Evolutionary conservation across 1,140 invertebrate genomes (phyloP), one percentile per base, ranked within the genome.

Genomic region (Cecropterus lyciades): DNA sequence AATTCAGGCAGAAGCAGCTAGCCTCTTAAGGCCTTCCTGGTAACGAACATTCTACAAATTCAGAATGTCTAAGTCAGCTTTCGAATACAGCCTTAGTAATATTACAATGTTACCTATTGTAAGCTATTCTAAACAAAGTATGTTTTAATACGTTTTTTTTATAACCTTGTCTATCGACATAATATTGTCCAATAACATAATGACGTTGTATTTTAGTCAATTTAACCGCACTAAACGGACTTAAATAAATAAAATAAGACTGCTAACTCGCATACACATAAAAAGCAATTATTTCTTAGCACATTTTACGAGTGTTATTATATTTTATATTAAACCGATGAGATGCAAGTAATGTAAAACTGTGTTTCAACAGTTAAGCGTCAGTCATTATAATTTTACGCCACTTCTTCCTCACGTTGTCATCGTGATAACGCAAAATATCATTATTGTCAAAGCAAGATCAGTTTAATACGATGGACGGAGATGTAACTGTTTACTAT

Each of bases 401-500:
- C 55, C 42, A 57, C 20, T 45, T 57, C 40, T 45, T 45, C 17
- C 20, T 14, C 42, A 15, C 37, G 53, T 14, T 24, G 40, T 14
- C 55, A 57, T 57, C 55, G 16, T 57, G 55, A 57, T 57, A 30
- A 30, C 15, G 40, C 55, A 57, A 57, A 57, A 45, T 57, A 57
- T 45, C 15, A 45, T 57, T 13, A 45, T 45, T 57, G 55, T 45
- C 55, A 57, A 52, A 57, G 55, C 55, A 30, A 45, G 55, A 57
- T 57, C 40, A 33, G 40, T 57, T 45, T 45, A 24, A 45, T 30
- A 45, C 43, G 40, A 57, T 57, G 20, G 40, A 57, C 43, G 33
- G n/a, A n/a, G 53, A 14, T 57, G 45, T 57, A 57, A 57, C 55
- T 45, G 55, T 57, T 42, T 57, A 57, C 43, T 57, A 45, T 57